Conservation (phyloP, 2,888 invertebrate species). For the Horisme vitalbata region DNA sequence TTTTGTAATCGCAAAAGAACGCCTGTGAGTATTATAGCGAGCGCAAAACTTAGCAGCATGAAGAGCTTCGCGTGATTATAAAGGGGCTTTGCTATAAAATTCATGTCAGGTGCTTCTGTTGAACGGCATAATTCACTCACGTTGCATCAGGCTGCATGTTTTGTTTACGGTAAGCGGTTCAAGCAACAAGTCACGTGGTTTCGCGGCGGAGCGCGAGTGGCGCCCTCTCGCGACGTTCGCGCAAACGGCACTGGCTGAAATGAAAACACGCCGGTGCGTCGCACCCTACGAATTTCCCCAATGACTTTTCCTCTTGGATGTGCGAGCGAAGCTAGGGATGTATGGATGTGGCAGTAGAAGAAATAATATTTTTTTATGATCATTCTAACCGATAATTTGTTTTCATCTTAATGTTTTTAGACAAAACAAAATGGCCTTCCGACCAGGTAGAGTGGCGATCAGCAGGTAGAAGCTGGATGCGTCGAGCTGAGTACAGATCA, state of each 20-base stretch:
- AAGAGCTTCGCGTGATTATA: conserved; percentile 69
- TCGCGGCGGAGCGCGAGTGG: conserved; percentile 51
- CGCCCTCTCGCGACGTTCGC: conserved; percentile 79
- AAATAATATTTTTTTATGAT: too few relatives aligned
- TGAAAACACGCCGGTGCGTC: conserved; percentile 74
- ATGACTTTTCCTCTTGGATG: conserved; percentile 75
- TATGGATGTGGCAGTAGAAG: conserved; percentile 4
- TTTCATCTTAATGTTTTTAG: background rate
- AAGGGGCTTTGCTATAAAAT: conserved; percentile 66
- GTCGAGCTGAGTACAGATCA: too few relatives aligned
- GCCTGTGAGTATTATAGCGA: conserved; percentile 60
- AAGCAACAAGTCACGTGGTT: conserved; percentile 76
- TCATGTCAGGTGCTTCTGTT: conserved; percentile 60
- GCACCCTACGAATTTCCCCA: conserved; percentile 79
- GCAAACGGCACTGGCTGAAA: conserved; percentile 72
- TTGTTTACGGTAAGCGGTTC: conserved; percentile 46
- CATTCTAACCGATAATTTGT: background rate
- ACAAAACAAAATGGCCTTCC: background rate
- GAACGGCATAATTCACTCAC: conserved; percentile 46
- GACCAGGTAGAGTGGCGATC: too few relatives aligned
- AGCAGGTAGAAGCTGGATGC: too few relatives aligned
- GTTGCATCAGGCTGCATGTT: conserved; percentile 56
- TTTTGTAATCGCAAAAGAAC: conserved; percentile 51
- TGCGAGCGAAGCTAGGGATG: conserved; percentile 47
- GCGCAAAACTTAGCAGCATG: conserved; percentile 64